A percentile compares a stretch with the other conserved stretches of the same genome.
Evolutionary conservation across 2,113 vertebrate genomes (phyloP).

Genomic region (Misgurnus mizolepis): DNA sequence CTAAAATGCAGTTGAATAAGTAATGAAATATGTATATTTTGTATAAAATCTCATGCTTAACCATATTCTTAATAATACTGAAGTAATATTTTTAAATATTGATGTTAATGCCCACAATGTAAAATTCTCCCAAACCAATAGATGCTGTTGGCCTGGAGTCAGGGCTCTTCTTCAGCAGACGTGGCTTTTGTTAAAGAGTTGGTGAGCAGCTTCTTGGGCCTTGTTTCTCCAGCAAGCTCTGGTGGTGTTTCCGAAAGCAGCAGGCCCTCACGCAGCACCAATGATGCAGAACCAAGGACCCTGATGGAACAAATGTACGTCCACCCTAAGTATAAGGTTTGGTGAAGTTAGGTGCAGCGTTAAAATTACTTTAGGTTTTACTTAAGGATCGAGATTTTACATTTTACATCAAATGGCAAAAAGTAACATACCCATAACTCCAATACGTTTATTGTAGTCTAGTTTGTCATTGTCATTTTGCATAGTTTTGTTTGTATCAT

Average conservation of each 20-base stretch:
- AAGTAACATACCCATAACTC: neutral
- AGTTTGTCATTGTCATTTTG: neutral
- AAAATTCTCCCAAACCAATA: slow-evolving; percentile 27
- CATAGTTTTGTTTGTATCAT: neutral
- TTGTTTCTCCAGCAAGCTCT: neutral
- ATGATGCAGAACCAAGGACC: slow-evolving; percentile 57
- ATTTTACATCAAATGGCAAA: too few relatives aligned
- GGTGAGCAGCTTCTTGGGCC: slow-evolving; percentile 59
- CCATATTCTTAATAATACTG: too few relatives aligned
- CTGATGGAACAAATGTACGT: slow-evolving; percentile 69
- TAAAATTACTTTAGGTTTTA: neutral
- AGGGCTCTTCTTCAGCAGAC: slow-evolving; percentile 60
- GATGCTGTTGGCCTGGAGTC: slow-evolving; percentile 68
- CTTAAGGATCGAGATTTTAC: neutral
- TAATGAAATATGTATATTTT: too few relatives aligned
- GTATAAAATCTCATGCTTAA: too few relatives aligned
- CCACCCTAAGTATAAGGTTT: neutral
- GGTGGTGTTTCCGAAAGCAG: slow-evolving; percentile 19
- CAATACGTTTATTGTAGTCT: neutral
- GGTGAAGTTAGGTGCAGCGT: neutral
- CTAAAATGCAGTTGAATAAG: too few relatives aligned
- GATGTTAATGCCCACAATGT: too few relatives aligned
- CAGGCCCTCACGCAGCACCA: slow-evolving; percentile 47
- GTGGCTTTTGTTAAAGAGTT: slow-evolving; percentile 59
- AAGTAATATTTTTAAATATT: too few relatives aligned